Evolutionary conservation across 2,797 vertebrate genomes (phyloP).

Genomic region (Scleropages formosus): DNA sequence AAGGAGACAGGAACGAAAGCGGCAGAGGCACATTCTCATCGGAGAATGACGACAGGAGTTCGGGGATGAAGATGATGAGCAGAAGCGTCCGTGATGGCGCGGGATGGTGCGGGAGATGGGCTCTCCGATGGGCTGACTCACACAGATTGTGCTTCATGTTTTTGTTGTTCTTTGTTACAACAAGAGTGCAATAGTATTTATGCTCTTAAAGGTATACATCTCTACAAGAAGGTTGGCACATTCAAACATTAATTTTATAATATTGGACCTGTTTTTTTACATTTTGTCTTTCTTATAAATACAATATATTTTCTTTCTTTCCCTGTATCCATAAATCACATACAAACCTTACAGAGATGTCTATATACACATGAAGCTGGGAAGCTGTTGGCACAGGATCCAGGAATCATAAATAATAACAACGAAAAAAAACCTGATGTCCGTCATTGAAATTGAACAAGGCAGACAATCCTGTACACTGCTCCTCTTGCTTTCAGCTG

Average conservation of each 20-base stretch:
- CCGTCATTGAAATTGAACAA: conserved; percentile 52
- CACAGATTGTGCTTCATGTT: conserved; percentile 71
- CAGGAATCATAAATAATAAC: conserved; percentile 72
- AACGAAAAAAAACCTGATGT: conserved; percentile 47
- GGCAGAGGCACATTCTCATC: conserved; percentile 62
- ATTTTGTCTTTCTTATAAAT: conserved; percentile 67
- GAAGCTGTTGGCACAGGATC: conserved; percentile 49
- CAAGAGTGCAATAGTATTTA: conserved; percentile 72
- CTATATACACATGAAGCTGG: conserved; percentile 70
- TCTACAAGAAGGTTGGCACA: conserved; percentile 75
- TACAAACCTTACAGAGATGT: conserved; percentile 70
- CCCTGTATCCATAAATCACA: conserved; percentile 67
- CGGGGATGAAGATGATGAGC: conserved; percentile 31
- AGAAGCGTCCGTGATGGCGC: conserved; percentile 39
- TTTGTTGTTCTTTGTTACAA: conserved; percentile 68
- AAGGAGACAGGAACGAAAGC: conserved; percentile 38
- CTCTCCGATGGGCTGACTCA: conserved; percentile 48
- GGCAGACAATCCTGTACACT: conserved; percentile 53
- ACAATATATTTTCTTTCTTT: conserved; percentile 71
- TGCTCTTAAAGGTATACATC: conserved; percentile 65
- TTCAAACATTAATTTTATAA: conserved; percentile 70
- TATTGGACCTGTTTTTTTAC: conserved; percentile 52
- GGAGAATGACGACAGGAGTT: conserved; percentile 53
- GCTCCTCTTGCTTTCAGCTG: conserved; percentile 47
- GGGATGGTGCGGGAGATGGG: conserved; percentile 47